These are phyloP conservation scores for Poecilia velifera DNA, from an alignment of 2,797 vertebrate species.

Conservation along the genomic window DNA sequence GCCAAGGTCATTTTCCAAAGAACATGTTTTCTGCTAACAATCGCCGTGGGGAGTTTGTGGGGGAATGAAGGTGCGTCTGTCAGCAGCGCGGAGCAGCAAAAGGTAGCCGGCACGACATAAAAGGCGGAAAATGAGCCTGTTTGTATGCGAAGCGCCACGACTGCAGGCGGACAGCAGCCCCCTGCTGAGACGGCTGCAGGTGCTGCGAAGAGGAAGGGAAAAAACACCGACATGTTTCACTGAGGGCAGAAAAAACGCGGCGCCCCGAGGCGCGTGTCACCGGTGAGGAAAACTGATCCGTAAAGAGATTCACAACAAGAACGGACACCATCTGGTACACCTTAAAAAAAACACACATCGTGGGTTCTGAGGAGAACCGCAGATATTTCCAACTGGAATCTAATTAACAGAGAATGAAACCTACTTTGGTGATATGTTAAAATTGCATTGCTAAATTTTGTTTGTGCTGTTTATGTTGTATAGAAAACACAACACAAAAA, in stretches of 20 bases:
- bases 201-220: slow-evolving; percentile 13
- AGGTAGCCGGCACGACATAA: slow-evolving; percentile 20
- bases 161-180: slow-evolving; percentile 26
- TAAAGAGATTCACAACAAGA: slow-evolving; percentile 9
- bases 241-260: slow-evolving; percentile 14
- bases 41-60: not conserved
- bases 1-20: slow-evolving; percentile 39
- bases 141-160: slow-evolving; percentile 56
- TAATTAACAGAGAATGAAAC: not conserved
- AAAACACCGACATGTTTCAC: slow-evolving; percentile 25
- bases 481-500: not conserved
- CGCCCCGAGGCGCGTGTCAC: slow-evolving; percentile 23
- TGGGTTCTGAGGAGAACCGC: not conserved
- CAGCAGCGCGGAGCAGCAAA: slow-evolving; percentile 4
- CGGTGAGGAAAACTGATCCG: slow-evolving; percentile 21
- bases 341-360: not conserved
- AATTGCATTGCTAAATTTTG: not conserved
- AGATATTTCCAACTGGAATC: not conserved
- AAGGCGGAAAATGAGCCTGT: slow-evolving; percentile 61
- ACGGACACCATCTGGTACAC: slow-evolving; percentile 3
- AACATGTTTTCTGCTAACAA: slow-evolving; percentile 3
- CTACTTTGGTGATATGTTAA: not conserved
- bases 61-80: not conserved
- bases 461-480: not conserved
- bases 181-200: slow-evolving; percentile 42